Conservation (phyloP, 2,888 invertebrate genomes). For the Drosophila neutralis region DNA sequence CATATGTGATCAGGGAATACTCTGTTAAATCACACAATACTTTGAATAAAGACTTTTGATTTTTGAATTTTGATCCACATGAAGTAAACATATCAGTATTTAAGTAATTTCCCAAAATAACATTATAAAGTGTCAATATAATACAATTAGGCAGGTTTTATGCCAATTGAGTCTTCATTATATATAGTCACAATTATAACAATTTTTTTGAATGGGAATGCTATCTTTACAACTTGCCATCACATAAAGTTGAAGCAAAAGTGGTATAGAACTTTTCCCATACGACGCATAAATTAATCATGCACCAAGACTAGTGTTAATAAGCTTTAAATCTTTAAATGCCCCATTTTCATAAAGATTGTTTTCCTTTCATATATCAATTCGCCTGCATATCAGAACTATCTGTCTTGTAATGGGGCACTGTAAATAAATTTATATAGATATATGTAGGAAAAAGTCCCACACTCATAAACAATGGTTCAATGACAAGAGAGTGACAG, state of each 20-base stretch:
- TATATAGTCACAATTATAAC: neutral
- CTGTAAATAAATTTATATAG: conserved; percentile 1
- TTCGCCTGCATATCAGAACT: conserved; percentile 47
- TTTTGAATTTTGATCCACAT: neutral
- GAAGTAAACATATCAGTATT: neutral
- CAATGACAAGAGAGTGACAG: conserved; percentile 72
- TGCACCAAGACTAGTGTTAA: neutral
- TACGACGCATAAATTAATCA: neutral
- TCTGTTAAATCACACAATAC: conserved; percentile 2
- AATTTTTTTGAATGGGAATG: conserved; percentile 49
- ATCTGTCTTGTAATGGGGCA: conserved; percentile 41
- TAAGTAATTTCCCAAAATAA: neutral
- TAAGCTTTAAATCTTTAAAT: conserved; percentile 8
- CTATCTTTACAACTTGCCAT: conserved; percentile 53
- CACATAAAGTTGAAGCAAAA: neutral
- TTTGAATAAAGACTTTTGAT: neutral
- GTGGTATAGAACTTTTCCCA: neutral
- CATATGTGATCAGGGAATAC: conserved; percentile 3
- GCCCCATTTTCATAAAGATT: conserved; percentile 24
- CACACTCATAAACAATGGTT: conserved; percentile 66
- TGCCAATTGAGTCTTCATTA: conserved; percentile 8
- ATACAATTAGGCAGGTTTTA: neutral
- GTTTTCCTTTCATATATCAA: conserved; percentile 34
- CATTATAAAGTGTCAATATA: neutral
- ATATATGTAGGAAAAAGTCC: conserved; percentile 23